phyloP scores from a whole-genome alignment of 2,888 invertebrate species.

The Rhamnusium bicolor region DNA sequence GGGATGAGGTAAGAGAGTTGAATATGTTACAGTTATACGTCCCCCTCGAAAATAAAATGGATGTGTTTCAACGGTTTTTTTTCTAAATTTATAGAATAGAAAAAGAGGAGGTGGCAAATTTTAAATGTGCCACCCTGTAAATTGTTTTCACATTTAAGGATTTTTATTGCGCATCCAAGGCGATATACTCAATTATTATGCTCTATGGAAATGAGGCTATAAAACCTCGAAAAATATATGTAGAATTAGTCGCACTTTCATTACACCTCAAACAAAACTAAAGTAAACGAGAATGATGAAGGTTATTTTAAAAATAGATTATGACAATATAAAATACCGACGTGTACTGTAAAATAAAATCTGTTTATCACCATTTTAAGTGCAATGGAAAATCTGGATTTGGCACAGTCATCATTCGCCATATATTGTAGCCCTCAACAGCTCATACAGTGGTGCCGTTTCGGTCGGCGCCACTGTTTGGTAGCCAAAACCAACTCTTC shows the following conservation, averaged over 20 bases:
- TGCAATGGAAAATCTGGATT: neutral
- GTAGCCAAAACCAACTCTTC: neutral
- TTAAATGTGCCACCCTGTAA: too few relatives aligned
- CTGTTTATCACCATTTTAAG: constrained; percentile 8
- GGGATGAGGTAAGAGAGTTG: too few relatives aligned
- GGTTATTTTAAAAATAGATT: constrained; percentile 41
- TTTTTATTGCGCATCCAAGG: neutral
- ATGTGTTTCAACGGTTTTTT: too few relatives aligned
- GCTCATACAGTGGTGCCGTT: too few relatives aligned
- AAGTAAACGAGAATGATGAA: constrained; percentile 23
- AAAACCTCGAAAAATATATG: constrained; percentile 17
- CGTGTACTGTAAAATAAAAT: constrained; percentile 15
- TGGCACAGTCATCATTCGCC: neutral
- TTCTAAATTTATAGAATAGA: too few relatives aligned
- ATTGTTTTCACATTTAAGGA: too few relatives aligned
- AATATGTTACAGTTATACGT: too few relatives aligned
- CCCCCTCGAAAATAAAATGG: too few relatives aligned
- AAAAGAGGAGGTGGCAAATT: too few relatives aligned
- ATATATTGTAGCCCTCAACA: too few relatives aligned
- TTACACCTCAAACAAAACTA: constrained; percentile 9
- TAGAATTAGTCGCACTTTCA: constrained; percentile 26
- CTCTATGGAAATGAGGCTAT: constrained; percentile 18
- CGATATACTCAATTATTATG: neutral
- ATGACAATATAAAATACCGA: constrained; percentile 36
- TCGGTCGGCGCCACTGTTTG: neutral